These are phyloP conservation scores for Andrena hattorfiana DNA, from an alignment of 2,888 invertebrate species.

Conservation along the genomic window DNA sequence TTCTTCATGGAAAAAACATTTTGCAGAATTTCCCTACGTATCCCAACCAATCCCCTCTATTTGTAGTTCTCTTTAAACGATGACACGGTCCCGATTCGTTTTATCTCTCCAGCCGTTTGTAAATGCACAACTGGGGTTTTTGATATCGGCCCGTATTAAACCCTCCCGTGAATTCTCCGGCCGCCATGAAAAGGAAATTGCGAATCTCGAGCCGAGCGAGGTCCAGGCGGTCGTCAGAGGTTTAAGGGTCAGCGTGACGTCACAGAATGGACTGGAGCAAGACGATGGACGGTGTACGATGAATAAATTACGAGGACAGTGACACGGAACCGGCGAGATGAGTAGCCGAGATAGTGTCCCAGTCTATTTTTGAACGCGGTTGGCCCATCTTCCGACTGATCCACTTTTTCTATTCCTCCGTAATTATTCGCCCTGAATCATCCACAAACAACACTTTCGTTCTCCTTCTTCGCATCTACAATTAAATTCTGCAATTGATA, in stretches of 20 bases:
- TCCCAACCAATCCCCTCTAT: background rate
- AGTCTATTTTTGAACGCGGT: slow-evolving; percentile 64
- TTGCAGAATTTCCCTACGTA: slow-evolving; percentile 2
- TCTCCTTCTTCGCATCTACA: background rate
- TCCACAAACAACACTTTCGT: background rate
- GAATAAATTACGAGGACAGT: slow-evolving; percentile 77
- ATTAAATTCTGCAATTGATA: background rate
- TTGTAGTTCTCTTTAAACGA: slow-evolving; percentile 6
- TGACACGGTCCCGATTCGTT: background rate
- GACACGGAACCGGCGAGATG: slow-evolving; percentile 67
- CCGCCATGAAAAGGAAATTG: slow-evolving; percentile 31
- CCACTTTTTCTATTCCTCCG: slow-evolving; percentile 35
- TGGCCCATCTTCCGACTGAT: slow-evolving; percentile 28
- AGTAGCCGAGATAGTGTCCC: slow-evolving; percentile 51
- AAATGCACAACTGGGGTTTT: slow-evolving; percentile 3
- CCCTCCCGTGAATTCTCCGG: slow-evolving; percentile 19
- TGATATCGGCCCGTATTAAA: slow-evolving; percentile 40
- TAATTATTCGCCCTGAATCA: slow-evolving; percentile 31
- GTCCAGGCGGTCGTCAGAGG: slow-evolving; percentile 30
- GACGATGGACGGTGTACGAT: slow-evolving; percentile 68
- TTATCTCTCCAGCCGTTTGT: background rate
- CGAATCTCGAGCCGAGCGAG: slow-evolving; percentile 41
- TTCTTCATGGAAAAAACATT: background rate
- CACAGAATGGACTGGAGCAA: slow-evolving; percentile 61
- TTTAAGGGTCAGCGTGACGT: slow-evolving; percentile 71